phyloP scores from a whole-genome alignment of 1,140 invertebrate species.

The Cotesia glomerata region DNA sequence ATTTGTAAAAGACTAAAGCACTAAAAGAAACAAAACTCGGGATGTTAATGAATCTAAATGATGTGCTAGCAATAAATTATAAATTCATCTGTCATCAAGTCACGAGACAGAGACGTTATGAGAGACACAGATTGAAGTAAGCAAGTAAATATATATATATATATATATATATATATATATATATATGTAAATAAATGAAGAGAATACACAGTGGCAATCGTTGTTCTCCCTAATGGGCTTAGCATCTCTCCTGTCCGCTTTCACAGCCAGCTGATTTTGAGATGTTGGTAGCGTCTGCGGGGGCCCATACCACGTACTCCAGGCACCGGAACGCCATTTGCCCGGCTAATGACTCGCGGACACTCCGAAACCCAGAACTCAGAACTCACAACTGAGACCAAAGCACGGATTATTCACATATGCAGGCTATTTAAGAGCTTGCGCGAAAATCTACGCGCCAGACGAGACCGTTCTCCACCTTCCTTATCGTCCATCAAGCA shows the following conservation, averaged over 20 bases:
- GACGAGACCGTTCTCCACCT: slow-evolving; percentile 9
- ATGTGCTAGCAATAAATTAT: neutral
- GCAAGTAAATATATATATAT: neutral
- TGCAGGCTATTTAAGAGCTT: slow-evolving; percentile 19
- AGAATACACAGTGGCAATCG: slow-evolving; percentile 48
- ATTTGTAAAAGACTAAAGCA: neutral
- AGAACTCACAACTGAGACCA: neutral
- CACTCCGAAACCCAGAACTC: slow-evolving; percentile 39
- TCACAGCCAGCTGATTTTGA: slow-evolving; percentile 63
- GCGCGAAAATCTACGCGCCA: slow-evolving; percentile 5
- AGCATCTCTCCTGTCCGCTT: slow-evolving; percentile 57
- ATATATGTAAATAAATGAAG: slow-evolving; percentile 15
- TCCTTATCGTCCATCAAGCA: slow-evolving; percentile 11
- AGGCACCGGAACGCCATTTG: slow-evolving; percentile 60
- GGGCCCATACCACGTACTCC: slow-evolving; percentile 55
- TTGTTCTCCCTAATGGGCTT: slow-evolving; percentile 59
- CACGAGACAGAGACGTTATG: neutral
- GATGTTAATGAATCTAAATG: neutral
- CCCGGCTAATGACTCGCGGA: slow-evolving; percentile 60
- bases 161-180: slow-evolving; percentile 15
- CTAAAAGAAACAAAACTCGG: neutral
- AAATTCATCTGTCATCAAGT: slow-evolving; percentile 8
- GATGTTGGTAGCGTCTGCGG: slow-evolving; percentile 56
- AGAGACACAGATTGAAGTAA: neutral
- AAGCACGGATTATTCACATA: neutral